Evolutionary conservation across 2,797 vertebrate species (phyloP).

Genomic region (Rhynchonycteris naso): DNA sequence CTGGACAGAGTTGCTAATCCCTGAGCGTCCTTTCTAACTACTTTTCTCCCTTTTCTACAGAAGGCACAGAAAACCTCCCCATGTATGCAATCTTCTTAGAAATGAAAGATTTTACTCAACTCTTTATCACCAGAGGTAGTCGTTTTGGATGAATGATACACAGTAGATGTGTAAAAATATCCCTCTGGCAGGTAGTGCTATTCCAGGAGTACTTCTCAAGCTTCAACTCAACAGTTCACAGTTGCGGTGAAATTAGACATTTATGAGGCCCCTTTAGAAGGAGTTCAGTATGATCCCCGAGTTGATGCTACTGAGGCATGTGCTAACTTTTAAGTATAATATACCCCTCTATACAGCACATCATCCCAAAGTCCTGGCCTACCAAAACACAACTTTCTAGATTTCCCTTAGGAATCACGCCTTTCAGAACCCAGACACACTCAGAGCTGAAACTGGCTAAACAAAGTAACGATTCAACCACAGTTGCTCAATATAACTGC

Average conservation of each 20-base stretch:
- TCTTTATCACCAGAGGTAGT: conserved; percentile 56
- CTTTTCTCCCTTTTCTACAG: conserved; percentile 28
- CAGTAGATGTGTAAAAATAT: conserved; percentile 33
- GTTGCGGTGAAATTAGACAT: neutral
- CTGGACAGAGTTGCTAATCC: neutral
- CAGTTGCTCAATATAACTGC: conserved; percentile 73
- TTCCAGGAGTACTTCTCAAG: neutral
- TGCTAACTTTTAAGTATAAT: neutral
- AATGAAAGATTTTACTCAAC: conserved; percentile 67
- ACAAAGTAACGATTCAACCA: conserved; percentile 76
- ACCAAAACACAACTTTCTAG: neutral
- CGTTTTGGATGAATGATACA: conserved; percentile 50
- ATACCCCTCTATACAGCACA: neutral
- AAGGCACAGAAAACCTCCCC: conserved; percentile 47
- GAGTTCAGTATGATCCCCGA: neutral
- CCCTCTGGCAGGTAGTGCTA: neutral
- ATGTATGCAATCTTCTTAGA: conserved; percentile 20
- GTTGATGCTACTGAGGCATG: neutral
- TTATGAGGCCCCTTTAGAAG: neutral
- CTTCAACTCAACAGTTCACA: neutral
- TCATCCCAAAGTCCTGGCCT: neutral
- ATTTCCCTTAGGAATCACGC: conserved; percentile 22
- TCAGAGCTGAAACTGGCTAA: conserved; percentile 59
- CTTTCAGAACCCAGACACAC: conserved; percentile 31
- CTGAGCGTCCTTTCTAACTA: conserved; percentile 11